Evolutionary conservation across 2,888 invertebrate species (phyloP).

Genomic region (Dioctria rufipes): DNA sequence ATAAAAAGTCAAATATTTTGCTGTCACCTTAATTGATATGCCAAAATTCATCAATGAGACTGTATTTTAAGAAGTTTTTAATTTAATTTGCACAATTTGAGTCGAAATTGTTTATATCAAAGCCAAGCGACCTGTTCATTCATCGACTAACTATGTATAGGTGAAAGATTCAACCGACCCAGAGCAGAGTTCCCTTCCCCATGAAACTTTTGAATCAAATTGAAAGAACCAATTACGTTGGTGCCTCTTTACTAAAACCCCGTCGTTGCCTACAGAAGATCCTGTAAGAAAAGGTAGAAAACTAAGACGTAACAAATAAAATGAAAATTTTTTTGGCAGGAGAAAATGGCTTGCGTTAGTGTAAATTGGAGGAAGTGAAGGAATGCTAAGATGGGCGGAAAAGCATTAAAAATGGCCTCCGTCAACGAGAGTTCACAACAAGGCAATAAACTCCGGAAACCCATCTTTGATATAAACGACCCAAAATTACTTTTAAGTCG

Average conservation of each 20-base stretch:
- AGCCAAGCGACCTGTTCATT: conserved; percentile 12
- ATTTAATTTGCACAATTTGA: conserved; percentile 42
- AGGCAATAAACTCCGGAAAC: conserved; percentile 19
- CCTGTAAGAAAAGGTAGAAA: conserved; percentile 38
- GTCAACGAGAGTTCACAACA: conserved; percentile 33
- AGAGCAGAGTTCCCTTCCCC: neutral
- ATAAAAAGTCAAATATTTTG: no score
- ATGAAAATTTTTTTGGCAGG: conserved; percentile 48
- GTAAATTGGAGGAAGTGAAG: neutral
- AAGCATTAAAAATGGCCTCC: conserved; percentile 40
- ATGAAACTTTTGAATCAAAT: conserved; percentile 25
- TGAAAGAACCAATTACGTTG: conserved; percentile 45
- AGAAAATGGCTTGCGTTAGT: conserved; percentile 26
- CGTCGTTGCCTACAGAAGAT: conserved; percentile 20
- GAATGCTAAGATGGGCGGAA: conserved; percentile 35
- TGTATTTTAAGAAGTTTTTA: conserved; percentile 33
- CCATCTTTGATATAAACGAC: conserved; percentile 6
- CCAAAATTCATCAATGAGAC: conserved; percentile 27
- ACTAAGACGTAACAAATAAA: conserved; percentile 48
- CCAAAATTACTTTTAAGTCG: conserved; percentile 17
- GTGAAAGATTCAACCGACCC: conserved; percentile 4
- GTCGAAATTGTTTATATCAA: conserved; percentile 35
- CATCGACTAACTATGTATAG: neutral
- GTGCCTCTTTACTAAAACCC: conserved; percentile 42
- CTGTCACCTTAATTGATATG: neutral